Evolutionary conservation across 1,140 invertebrate species (phyloP).

Genomic region (Ostrea edulis): DNA sequence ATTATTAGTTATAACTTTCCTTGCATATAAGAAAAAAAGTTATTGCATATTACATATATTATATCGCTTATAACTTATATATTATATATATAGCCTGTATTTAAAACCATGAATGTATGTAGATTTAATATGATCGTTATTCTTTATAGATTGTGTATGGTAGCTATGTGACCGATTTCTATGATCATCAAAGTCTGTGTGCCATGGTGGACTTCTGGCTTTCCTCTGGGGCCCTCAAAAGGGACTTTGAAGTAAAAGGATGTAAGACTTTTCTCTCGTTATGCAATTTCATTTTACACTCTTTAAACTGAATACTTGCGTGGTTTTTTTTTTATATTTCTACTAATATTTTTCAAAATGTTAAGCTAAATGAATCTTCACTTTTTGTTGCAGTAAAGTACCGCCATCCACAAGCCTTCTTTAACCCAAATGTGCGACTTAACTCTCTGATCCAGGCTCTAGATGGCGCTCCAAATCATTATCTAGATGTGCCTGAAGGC

Average conservation of each 20-base stretch:
- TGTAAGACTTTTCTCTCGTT: slow-evolving; percentile 63
- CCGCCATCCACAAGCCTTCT: slow-evolving; percentile 75
- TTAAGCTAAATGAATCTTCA: no score
- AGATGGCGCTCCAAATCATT: slow-evolving; percentile 71
- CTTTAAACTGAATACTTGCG: background rate
- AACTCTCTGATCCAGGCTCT: slow-evolving; percentile 75
- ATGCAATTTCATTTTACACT: background rate
- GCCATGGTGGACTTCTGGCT: slow-evolving; percentile 79
- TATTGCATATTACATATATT: no score
- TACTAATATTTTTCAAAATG: background rate
- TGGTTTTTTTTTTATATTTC: background rate
- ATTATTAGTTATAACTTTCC: no score
- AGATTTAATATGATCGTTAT: no score
- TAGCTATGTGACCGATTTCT: slow-evolving; percentile 71
- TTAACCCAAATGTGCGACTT: slow-evolving; percentile 74
- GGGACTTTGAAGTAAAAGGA: slow-evolving; percentile 78
- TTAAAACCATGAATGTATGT: no score
- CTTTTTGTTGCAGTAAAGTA: slow-evolving; percentile 74
- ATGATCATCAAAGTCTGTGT: slow-evolving; percentile 75
- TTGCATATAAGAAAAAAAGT: no score
- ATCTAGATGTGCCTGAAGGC: slow-evolving; percentile 76
- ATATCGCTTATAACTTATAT: no score
- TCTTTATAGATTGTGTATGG: slow-evolving; percentile 76
- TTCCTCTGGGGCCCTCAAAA: slow-evolving; percentile 76
- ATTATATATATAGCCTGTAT: no score